Conservation (phyloP, 2,888 invertebrate genomes). For the Kuschelorhynchus macadamiae region DNA sequence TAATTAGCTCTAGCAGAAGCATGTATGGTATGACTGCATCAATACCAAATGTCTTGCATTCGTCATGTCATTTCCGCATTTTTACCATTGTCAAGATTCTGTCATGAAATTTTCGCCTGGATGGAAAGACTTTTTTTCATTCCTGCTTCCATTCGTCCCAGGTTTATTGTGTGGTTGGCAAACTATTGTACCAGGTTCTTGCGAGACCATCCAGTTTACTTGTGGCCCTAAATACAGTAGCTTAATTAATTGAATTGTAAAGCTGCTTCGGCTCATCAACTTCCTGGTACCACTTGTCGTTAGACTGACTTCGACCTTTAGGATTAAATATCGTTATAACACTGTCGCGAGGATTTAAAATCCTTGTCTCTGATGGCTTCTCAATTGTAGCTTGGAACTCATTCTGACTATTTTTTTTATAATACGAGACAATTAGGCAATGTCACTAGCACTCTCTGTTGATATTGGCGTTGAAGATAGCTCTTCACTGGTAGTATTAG, state of each 20-base stretch:
- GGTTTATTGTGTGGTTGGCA: conserved; percentile 38
- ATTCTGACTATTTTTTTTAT: too few species aligned
- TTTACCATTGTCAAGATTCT: too few species aligned
- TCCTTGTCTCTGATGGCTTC: too few species aligned
- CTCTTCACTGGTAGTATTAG: too few species aligned
- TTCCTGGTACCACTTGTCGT: conserved; percentile 31
- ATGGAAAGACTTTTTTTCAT: conserved; percentile 48
- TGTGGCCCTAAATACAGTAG: conserved; percentile 52
- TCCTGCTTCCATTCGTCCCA: conserved; percentile 54
- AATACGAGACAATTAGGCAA: too few species aligned
- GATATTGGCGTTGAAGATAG: too few species aligned
- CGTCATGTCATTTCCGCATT: too few species aligned
- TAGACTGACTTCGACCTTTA: conserved; percentile 10
- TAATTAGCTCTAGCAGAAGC: conserved; percentile 40
- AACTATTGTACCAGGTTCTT: conserved; percentile 50
- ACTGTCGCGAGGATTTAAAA: conserved; percentile 8
- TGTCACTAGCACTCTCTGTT: too few species aligned
- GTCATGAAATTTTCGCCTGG: too few species aligned
- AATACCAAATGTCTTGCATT: too few species aligned
- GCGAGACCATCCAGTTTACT: conserved; percentile 54
- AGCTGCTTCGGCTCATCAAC: conserved; percentile 35
- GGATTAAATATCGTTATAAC: conserved; percentile 35
- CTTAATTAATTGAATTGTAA: conserved; percentile 37
- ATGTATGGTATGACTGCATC: conserved; percentile 8
- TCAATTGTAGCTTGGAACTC: too few species aligned